Evolutionary conservation across 1,140 invertebrate genomes (phyloP).

Genomic region (Sweltsa coloradensis): DNA sequence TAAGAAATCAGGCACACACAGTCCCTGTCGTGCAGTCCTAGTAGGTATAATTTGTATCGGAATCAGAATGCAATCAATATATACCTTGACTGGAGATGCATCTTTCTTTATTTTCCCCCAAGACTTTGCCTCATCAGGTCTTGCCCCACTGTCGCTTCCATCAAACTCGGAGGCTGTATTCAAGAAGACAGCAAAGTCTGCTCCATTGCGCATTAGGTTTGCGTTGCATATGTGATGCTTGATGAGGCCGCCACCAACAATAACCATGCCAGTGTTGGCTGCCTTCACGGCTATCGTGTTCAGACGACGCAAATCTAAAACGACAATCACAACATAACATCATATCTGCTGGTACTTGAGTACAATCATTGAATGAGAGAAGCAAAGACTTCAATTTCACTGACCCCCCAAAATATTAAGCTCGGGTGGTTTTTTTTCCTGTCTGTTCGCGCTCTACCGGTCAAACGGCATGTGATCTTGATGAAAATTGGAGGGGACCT

Average conservation of each 20-base stretch:
- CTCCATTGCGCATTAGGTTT: slow-evolving; percentile 97
- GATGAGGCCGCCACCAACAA: slow-evolving; percentile 91
- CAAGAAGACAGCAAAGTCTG: slow-evolving; percentile 90
- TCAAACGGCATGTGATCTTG: no score
- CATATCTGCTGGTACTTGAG: no score
- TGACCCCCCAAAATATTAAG: no score
- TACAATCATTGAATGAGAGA: no score
- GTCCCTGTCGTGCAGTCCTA: no score
- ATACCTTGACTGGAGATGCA: slow-evolving; percentile 83
- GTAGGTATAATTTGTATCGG: no score
- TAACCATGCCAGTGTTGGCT: slow-evolving; percentile 88
- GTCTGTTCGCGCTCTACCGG: no score
- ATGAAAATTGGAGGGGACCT: no score
- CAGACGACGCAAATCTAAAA: slow-evolving; percentile 69
- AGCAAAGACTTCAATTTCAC: no score
- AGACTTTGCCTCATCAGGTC: slow-evolving; percentile 95
- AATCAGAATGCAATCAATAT: no score
- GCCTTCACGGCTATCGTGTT: slow-evolving; percentile 95
- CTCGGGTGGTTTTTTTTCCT: no score
- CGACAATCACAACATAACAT: background rate
- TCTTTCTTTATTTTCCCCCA: slow-evolving; percentile 95
- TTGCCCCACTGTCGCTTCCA: slow-evolving; percentile 94
- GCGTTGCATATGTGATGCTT: slow-evolving; percentile 99
- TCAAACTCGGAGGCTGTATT: slow-evolving; percentile 98
- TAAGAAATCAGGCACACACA: no score